Evolutionary conservation across 2,888 invertebrate genomes (phyloP).

Genomic region (Eupithecia subumbrata): DNA sequence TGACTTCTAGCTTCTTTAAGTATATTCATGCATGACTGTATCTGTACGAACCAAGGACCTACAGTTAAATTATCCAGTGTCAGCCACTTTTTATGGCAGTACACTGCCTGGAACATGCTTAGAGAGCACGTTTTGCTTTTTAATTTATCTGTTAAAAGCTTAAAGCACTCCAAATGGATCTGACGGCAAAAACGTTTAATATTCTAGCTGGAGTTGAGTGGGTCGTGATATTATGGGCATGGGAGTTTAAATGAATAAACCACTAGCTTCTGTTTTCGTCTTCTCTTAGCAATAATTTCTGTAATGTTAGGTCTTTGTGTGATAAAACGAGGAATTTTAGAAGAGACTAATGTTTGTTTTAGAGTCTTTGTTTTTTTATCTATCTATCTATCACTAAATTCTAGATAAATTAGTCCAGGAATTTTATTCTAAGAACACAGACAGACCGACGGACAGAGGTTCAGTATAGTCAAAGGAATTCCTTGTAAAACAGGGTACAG

Average conservation of each 20-base stretch:
- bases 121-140: not conserved
- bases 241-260: not conserved
- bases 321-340: too few relatives aligned
- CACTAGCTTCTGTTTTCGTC: not conserved
- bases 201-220: not conserved
- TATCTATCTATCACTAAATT: not conserved
- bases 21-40: not conserved
- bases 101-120: not conserved
- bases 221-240: not conserved
- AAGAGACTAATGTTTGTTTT: too few relatives aligned
- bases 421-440: not conserved
- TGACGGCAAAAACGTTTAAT: conserved; percentile 9
- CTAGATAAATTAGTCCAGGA: not conserved
- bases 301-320: too few relatives aligned
- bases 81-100: not conserved
- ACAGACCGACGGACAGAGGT: not conserved
- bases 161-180: conserved; percentile 6
- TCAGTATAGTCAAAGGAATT: conserved; percentile 2
- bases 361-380: too few relatives aligned
- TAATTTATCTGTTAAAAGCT: not conserved
- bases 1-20: too few relatives aligned
- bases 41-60: not conserved
- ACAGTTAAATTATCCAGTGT: not conserved
- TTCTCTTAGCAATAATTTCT: too few relatives aligned
- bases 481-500: not conserved